Base-by-base conservation (phyloP, 2,888 invertebrate genomes). In the Nomada fabriciana region DNA sequence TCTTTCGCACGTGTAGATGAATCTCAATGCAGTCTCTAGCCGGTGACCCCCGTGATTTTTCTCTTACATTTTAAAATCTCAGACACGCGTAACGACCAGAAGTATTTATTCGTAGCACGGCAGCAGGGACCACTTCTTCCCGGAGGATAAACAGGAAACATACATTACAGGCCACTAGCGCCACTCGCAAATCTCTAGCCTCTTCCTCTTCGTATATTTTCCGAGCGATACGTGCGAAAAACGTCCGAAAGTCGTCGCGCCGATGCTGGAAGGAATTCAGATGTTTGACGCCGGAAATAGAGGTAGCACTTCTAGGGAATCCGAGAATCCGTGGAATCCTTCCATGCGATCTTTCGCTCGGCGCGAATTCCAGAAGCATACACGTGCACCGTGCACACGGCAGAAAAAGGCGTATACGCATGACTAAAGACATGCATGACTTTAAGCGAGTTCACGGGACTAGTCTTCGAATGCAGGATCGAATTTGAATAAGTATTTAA, bases 401-500 rank as follows among this genome's bases (percentile, higher is more conserved):
- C 52, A 59, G n/a, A 47, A 57, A 80, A 67, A 75, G 47, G 15
- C 15, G 11, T 47, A 13, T 15, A 82, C 70, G 61, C 73, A 79
- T 59, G 76, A 43, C 63, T 69, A n/a, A n/a, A n/a, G n/a, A n/a
- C n/a, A n/a, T n/a, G n/a, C n/a, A n/a, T n/a, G n/a, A n/a, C 75
- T 68, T 74, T 57, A 55, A 70, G 69, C 43, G 18, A 78, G 52
- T 71, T 20, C 47, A 4, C 60, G 65, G 25, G 25, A 43, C 61
- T 73, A 74, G 74, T 74, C 76, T 69, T 83, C 76, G 76, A 64
- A 61, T 68, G 60, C 70, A 60, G 74, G 59, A 84, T 80, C 75
- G 80, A 88, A 84, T 82, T 78, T 82, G 78, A 84, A 82, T 80
- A 77, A 81, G 72, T 74, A 63, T 82, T 85, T 47, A 76, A 81